A percentile compares a stretch with the other conserved stretches of the same genome.
These are phyloP conservation scores for Cyprinodon variegatus DNA, from an alignment of 2,113 vertebrate species.

Conservation along the genomic window DNA sequence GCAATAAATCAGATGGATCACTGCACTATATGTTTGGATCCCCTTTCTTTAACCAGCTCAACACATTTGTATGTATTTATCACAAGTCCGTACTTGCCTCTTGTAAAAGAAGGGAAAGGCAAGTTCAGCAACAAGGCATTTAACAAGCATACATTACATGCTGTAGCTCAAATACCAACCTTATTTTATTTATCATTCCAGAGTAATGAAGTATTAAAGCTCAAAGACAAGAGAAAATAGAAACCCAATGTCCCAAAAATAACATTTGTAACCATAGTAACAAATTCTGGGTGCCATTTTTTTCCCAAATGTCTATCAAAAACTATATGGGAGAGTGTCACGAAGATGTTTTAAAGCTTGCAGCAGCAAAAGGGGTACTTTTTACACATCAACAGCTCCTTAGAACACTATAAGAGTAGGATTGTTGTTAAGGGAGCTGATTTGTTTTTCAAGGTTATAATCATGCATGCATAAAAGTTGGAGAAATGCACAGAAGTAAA, in stretches of 20 bases:
- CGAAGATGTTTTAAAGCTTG: background rate
- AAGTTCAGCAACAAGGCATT: background rate
- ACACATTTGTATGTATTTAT: background rate
- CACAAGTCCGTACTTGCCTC: background rate
- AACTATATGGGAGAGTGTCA: conserved; percentile 1
- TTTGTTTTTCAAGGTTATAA: background rate
- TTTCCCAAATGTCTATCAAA: conserved; percentile 6
- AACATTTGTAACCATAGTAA: conserved; percentile 24
- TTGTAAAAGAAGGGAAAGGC: background rate
- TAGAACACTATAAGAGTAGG: too few species aligned
- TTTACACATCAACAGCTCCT: background rate
- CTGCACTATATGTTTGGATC: conserved; percentile 22
- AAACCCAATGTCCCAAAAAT: background rate
- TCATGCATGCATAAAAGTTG: too few species aligned
- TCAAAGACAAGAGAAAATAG: background rate
- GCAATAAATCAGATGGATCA: background rate
- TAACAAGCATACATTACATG: too few species aligned
- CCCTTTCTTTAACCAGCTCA: background rate
- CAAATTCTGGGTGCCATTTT: background rate
- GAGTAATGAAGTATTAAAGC: background rate
- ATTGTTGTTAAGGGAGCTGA: too few species aligned
- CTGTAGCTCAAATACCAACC: too few species aligned
- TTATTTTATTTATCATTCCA: background rate
- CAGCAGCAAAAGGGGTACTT: background rate
- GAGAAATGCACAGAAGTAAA: too few species aligned